Percentiles rank a stretch among this genome's conserved stretches.
Conservation (phyloP, 1,140 invertebrate genomes). For the Lycorma delicatula region DNA sequence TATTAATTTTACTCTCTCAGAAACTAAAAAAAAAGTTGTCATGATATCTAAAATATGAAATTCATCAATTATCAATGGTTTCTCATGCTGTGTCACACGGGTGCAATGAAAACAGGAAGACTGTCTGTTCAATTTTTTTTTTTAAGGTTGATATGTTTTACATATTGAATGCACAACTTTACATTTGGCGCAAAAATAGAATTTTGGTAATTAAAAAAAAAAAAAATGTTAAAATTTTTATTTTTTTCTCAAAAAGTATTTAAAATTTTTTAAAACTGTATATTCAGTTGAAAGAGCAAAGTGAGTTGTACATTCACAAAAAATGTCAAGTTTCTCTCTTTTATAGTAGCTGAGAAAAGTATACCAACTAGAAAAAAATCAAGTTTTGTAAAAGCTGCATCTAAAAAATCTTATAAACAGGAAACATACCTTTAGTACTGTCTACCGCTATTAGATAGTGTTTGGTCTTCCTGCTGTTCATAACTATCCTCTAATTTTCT, state of each 20-base stretch:
- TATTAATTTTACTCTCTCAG: no score
- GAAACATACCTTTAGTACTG: not conserved
- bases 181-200: not conserved
- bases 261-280: not conserved
- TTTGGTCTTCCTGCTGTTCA: conserved; percentile 1
- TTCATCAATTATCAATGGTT: no score
- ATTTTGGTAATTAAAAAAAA: not conserved
- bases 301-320: not conserved
- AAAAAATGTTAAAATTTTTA: not conserved
- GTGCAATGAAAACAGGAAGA: no score
- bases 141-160: not conserved
- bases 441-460: not conserved
- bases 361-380: conserved; percentile 4
- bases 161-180: not conserved
- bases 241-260: conserved; percentile 1
- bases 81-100: no score
- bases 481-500: conserved; percentile 7
- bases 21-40: no score
- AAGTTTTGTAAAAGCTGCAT: conserved; percentile 8
- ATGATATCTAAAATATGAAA: no score
- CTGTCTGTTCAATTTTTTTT: no score
- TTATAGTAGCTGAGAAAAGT: conserved; percentile 13
- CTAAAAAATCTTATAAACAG: not conserved
- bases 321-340: conserved; percentile 10
- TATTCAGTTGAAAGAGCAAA: not conserved